phyloP scores from a whole-genome alignment of 2,113 vertebrate genomes.

The Scopus umbretta region DNA sequence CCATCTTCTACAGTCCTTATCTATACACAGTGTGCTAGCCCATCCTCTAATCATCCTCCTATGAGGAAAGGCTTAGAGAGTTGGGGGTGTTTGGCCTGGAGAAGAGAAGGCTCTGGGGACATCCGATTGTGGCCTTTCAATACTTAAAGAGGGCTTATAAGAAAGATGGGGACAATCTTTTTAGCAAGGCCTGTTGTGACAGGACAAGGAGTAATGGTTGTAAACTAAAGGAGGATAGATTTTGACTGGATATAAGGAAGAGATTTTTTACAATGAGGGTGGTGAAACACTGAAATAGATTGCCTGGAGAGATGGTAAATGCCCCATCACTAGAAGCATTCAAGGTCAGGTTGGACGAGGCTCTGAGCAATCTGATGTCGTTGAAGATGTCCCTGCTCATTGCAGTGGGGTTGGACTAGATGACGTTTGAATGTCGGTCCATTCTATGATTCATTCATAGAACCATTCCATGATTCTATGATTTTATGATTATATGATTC shows the following conservation, averaged over 20 bases:
- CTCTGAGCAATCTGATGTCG: not conserved
- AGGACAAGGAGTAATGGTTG: not conserved
- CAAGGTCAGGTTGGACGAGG: not conserved
- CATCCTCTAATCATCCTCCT: not conserved
- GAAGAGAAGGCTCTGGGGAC: not conserved
- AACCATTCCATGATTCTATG: not conserved
- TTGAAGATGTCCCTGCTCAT: not conserved
- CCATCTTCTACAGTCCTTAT: not conserved
- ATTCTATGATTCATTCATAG: too few relatives aligned
- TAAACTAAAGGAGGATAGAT: not conserved
- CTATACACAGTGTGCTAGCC: not conserved
- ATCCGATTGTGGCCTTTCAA: not conserved
- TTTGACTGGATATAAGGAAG: not conserved
- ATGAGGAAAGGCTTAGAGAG: not conserved
- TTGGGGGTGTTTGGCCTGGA: not conserved
- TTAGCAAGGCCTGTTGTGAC: not conserved
- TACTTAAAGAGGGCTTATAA: not conserved
- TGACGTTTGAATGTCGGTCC: not conserved
- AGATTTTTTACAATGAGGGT: not conserved
- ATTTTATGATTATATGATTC: not conserved
- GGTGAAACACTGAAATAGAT: not conserved
- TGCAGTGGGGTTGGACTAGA: not conserved
- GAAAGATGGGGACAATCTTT: not conserved
- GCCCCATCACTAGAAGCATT: not conserved
- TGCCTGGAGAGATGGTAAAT: not conserved